Evolutionary conservation across 2,888 invertebrate genomes (phyloP), one percentile per base, ranked within the genome.

Genomic region (Alentia gelatinosa): DNA sequence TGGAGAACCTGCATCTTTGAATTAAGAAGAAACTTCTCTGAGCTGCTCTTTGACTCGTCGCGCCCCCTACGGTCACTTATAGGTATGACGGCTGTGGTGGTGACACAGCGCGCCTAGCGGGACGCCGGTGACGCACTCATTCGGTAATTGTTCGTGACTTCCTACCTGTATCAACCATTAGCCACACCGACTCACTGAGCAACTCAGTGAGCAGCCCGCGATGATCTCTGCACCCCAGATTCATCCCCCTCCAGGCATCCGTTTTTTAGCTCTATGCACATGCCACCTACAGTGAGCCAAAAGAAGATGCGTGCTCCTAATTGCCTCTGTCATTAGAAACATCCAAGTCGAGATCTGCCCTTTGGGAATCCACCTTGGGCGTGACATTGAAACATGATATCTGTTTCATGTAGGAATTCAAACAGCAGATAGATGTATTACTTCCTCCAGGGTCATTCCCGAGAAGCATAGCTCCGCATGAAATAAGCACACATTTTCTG

Each of bases 1-100:
- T 79, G 79, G 79, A 79, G 39, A 79, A 79, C 37, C 79, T 39
- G 79, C 79, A 79, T 35, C 79, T 79, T 79, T 79, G 79, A 79
- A 79, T 79, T 79, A 79, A 79, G 79, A 12, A n/a, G n/a, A 19
- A 79, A 39, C 26, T 79, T 35, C 74, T 74, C 74, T 3, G 23
- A 39, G 79, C 79, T 39, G 79, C 35, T 79, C 79, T 79, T 79
- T 79, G 79, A 39, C 79, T 35, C 23, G 79, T 12, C 23, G 1
- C 39, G 35, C 39, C 79, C 79, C 79, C 79, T 39, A 12, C 26
- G 30, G 26, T 26, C 68, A 26, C 68, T 1, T 3, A n/a, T 35
- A 1, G 39, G 39, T 79, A 79, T 39, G 79, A 35, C 79, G 37
- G 15, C 37, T 79, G 37, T 19, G 3, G 15, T 15, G 39, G 37